phyloP scores from a whole-genome alignment of 2,797 vertebrate genomes.

The Borostomias antarcticus region DNA sequence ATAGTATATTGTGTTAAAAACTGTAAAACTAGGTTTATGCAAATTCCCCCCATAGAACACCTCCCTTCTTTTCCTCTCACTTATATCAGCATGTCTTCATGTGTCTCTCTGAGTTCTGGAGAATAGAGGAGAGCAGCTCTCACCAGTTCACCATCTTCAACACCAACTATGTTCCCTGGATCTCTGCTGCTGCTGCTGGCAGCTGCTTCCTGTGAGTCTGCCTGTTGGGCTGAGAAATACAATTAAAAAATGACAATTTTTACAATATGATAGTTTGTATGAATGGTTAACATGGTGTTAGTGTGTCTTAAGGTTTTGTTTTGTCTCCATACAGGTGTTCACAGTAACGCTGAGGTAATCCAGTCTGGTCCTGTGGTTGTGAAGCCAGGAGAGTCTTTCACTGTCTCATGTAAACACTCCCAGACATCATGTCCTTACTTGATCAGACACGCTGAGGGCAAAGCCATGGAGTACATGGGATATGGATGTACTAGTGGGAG shows the following conservation, averaged over 20 bases:
- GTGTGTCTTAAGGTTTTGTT: no score
- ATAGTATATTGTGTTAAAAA: no score
- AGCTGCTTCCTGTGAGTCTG: slow-evolving; percentile 37
- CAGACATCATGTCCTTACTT: background rate
- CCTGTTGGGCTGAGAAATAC: background rate
- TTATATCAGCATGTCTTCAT: background rate
- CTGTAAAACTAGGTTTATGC: no score
- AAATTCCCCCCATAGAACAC: background rate
- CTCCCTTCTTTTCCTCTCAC: background rate
- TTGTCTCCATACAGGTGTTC: slow-evolving; percentile 32
- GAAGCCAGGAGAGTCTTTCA: slow-evolving; percentile 32
- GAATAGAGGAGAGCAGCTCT: slow-evolving; percentile 12
- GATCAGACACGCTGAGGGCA: slow-evolving; percentile 20
- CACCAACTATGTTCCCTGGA: slow-evolving; percentile 39
- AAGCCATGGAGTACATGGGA: no score
- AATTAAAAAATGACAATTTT: no score
- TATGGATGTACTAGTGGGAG: no score
- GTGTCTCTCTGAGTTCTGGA: background rate
- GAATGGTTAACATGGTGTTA: no score
- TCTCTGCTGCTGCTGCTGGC: slow-evolving; percentile 50
- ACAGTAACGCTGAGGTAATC: slow-evolving; percentile 22
- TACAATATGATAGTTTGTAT: no score
- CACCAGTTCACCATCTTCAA: slow-evolving; percentile 6
- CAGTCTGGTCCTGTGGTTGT: slow-evolving; percentile 28
- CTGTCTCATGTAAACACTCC: slow-evolving; percentile 2